Percentiles rank a stretch among this genome's conserved stretches.
Evolutionary conservation across 1,140 invertebrate species (phyloP).

Genomic region (Bombus confusus): DNA sequence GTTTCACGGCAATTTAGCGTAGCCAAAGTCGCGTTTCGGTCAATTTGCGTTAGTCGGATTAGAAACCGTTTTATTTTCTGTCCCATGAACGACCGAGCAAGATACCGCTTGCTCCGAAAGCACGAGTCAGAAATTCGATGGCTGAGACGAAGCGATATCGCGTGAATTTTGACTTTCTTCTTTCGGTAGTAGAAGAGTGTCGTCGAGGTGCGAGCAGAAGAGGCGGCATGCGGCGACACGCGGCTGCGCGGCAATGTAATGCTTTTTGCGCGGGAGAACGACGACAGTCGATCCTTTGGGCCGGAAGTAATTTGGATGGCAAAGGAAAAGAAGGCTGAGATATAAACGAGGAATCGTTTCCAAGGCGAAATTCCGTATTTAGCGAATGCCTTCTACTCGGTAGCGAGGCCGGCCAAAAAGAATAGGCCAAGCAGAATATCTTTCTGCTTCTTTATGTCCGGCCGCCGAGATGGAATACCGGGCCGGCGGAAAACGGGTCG

Average conservation of each 20-base stretch:
- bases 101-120: background rate
- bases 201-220: too few species aligned
- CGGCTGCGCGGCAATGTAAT: background rate
- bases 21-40: too few species aligned
- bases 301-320: conserved; percentile 8
- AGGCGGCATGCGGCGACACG: too few species aligned
- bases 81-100: background rate
- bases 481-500: conserved; percentile 33
- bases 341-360: conserved; percentile 23
- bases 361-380: conserved; percentile 46
- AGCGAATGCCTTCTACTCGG: conserved; percentile 23
- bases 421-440: conserved; percentile 52
- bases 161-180: background rate
- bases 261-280: background rate
- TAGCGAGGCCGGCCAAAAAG: conserved; percentile 23
- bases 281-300: background rate
- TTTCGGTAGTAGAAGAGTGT: background rate
- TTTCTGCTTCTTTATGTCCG: conserved; percentile 54
- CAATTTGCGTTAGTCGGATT: background rate
- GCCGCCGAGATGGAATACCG: conserved; percentile 32
- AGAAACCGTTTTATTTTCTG: background rate
- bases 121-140: background rate
- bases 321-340: background rate
- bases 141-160: background rate
- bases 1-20: background rate